phyloP scores from a whole-genome alignment of 2,888 invertebrate species.

The Mimachlamys varia region DNA sequence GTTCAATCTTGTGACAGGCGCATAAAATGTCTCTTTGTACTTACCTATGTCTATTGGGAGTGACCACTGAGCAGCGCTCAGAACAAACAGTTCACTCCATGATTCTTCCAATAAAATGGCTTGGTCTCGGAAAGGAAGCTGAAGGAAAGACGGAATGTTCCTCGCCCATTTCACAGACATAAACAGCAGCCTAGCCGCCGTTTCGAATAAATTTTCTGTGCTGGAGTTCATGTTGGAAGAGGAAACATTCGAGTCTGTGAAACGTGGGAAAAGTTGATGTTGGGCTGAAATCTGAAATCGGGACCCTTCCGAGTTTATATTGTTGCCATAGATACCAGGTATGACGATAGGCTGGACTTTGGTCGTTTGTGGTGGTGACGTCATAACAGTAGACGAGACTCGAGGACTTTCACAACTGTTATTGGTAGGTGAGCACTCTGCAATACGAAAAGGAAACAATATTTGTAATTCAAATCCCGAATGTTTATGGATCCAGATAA shows the following conservation, averaged over 20 bases:
- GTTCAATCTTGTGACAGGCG: too few species aligned
- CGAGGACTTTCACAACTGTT: constrained; percentile 48
- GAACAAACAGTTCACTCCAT: constrained; percentile 92
- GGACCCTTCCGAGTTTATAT: constrained; percentile 43
- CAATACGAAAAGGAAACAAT: neutral
- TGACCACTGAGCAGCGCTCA: constrained; percentile 92
- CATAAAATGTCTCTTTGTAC: neutral
- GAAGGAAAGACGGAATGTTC: constrained; percentile 89
- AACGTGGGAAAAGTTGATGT: constrained; percentile 38
- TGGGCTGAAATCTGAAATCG: neutral
- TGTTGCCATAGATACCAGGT: constrained; percentile 50
- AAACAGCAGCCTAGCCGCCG: constrained; percentile 88
- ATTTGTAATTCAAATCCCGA: too few species aligned
- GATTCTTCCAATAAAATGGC: constrained; percentile 89
- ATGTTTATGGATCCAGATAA: too few species aligned
- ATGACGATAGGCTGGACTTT: constrained; percentile 53
- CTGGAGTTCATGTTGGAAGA: constrained; percentile 41
- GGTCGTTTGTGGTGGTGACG: constrained; percentile 42
- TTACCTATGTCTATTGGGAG: constrained; percentile 89
- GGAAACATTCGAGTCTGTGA: constrained; percentile 21
- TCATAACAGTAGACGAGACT: constrained; percentile 50
- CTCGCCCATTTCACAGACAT: constrained; percentile 91
- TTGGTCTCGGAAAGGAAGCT: constrained; percentile 89
- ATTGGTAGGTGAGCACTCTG: constrained; percentile 36
- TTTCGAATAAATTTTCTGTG: constrained; percentile 71